Conservation (phyloP, 2,888 invertebrate genomes). For the Ormyrus thymus region DNA sequence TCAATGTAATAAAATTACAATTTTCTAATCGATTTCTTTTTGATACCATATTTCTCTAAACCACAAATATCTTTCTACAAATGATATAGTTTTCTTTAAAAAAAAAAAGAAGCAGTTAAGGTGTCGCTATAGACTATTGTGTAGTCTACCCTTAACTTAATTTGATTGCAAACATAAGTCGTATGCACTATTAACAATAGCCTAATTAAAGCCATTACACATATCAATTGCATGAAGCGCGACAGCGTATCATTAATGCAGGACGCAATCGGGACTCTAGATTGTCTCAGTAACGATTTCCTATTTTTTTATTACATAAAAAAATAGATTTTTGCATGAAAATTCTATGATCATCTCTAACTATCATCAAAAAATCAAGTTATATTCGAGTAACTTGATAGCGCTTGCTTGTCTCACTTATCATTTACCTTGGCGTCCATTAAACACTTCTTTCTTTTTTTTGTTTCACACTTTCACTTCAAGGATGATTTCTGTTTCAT, state of each 20-base stretch:
- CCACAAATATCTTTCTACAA: too few species aligned
- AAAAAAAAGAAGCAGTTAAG: too few species aligned
- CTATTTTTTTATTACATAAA: conserved; percentile 59
- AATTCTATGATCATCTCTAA: conserved; percentile 42
- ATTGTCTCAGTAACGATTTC: conserved; percentile 66
- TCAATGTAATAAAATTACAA: too few species aligned
- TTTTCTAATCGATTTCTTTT: too few species aligned
- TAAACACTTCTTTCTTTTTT: conserved; percentile 12
- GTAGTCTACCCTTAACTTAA: conserved; percentile 8
- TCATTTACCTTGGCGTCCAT: conserved; percentile 30
- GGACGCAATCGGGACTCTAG: conserved; percentile 68
- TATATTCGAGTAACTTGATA: conserved; percentile 36
- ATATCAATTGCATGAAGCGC: conserved; percentile 19
- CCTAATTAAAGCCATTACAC: conserved; percentile 28
- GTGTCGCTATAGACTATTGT: too few species aligned
- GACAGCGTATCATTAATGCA: conserved; percentile 55
- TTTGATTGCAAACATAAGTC: conserved; percentile 26
- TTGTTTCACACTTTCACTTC: conserved; percentile 46
- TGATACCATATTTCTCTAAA: too few species aligned
- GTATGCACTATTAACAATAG: conserved; percentile 34
- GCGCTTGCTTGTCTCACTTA: conserved; percentile 30
- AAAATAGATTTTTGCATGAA: conserved; percentile 55
- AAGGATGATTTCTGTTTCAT: conserved; percentile 35
- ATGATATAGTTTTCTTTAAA: too few species aligned
- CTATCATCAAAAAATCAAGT: conserved; percentile 41